Percentiles rank a stretch among this genome's conserved stretches.
These are phyloP conservation scores for Campylomormyrus tamandua DNA, from an alignment of 2,113 vertebrate species.

Conservation along the genomic window DNA sequence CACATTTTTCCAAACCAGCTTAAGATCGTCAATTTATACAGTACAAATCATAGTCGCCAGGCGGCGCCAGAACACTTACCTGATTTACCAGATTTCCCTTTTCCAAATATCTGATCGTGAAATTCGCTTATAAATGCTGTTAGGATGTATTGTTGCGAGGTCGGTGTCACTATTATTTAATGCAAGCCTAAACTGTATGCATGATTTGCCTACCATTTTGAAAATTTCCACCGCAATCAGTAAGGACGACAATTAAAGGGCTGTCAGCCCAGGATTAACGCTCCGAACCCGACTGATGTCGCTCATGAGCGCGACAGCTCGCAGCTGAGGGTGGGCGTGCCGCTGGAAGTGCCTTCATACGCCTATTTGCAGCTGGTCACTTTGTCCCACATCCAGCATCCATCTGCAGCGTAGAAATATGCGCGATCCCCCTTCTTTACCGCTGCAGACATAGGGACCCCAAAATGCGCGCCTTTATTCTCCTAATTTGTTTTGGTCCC, in stretches of 20 bases:
- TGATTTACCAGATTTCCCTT: not conserved
- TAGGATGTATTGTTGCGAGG: not conserved
- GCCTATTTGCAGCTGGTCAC: not conserved
- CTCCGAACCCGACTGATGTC: not conserved
- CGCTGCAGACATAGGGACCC: not conserved
- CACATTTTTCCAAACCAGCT: not conserved
- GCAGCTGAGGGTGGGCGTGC: slow-evolving; percentile 12
- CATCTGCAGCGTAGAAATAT: not conserved
- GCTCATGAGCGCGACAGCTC: not conserved
- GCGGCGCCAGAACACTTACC: not conserved
- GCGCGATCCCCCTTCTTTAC: not conserved
- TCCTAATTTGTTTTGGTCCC: not conserved
- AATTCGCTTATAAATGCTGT: not conserved
- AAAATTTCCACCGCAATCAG: not conserved
- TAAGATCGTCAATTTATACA: not conserved
- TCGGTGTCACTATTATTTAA: not conserved
- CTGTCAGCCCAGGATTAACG: not conserved
- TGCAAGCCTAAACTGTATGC: not conserved
- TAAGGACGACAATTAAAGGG: not conserved
- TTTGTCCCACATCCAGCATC: not conserved
- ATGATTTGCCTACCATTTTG: not conserved
- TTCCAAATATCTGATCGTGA: not conserved
- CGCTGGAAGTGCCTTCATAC: not conserved
- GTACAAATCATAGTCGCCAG: not conserved
- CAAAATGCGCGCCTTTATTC: not conserved